phyloP scores from a whole-genome alignment of 2,113 vertebrate species.

The Psittacara wagleri region DNA sequence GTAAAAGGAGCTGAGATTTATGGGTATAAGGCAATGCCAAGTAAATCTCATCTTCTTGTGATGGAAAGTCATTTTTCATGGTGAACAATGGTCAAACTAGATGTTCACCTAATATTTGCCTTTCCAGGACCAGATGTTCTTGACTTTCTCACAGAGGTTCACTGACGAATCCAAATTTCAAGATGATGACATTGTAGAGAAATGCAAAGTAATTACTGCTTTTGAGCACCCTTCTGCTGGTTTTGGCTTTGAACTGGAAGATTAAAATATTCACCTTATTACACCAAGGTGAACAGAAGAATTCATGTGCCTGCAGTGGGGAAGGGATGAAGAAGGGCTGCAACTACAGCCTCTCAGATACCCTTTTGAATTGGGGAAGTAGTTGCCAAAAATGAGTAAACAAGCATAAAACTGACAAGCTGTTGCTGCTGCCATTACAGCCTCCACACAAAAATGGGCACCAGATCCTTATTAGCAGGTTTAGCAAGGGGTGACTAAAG shows the following conservation, averaged over 20 bases:
- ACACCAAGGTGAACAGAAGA: background rate
- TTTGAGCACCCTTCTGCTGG: background rate
- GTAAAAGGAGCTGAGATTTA: background rate
- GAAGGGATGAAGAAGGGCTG: background rate
- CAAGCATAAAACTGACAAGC: background rate
- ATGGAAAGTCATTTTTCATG: background rate
- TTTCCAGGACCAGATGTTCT: background rate
- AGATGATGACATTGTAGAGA: background rate
- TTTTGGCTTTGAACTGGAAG: background rate
- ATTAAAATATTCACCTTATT: background rate
- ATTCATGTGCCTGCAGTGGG: background rate
- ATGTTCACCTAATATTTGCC: background rate
- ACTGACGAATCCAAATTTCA: background rate
- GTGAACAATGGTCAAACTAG: background rate
- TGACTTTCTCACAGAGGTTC: background rate
- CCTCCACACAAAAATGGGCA: background rate
- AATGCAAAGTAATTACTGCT: background rate
- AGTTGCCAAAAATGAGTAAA: background rate
- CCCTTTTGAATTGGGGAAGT: background rate
- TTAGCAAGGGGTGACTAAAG: constrained; percentile 33
- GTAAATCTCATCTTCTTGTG: background rate
- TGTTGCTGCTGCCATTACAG: background rate
- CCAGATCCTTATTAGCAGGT: constrained; percentile 23
- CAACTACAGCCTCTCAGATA: background rate
- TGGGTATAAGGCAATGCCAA: background rate